Conservation (phyloP, 2,888 invertebrate genomes). For the Drosophila sordidula region DNA sequence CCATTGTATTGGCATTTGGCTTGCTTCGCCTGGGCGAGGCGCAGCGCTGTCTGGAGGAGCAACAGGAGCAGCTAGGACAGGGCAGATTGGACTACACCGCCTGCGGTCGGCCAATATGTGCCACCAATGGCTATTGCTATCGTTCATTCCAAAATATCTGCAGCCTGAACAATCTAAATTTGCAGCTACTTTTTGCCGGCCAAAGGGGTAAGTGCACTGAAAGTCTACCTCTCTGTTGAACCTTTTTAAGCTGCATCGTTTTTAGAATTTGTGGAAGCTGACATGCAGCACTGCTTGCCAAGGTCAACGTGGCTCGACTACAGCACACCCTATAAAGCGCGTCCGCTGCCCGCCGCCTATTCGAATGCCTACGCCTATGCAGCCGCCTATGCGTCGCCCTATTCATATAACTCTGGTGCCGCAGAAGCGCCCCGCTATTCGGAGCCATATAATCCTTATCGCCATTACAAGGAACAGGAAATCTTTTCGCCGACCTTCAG, state of each 20-base stretch:
- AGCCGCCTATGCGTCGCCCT: background rate
- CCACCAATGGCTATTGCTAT: conserved; percentile 41
- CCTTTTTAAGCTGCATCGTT: background rate
- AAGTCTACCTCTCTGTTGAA: background rate
- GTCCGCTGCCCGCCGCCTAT: background rate
- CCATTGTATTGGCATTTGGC: background rate
- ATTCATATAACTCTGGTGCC: background rate
- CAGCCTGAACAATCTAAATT: conserved; percentile 17
- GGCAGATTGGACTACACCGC: background rate
- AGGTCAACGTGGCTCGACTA: conserved; percentile 21
- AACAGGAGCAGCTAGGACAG: background rate
- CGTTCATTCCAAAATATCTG: conserved; percentile 35
- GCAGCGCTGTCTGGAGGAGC: conserved; percentile 33
- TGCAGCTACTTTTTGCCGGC: conserved; percentile 26
- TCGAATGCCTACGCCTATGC: background rate
- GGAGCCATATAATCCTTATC: conserved; percentile 8
- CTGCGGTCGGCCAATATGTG: conserved; percentile 41
- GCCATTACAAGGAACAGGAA: background rate
- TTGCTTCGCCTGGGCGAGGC: conserved; percentile 3
- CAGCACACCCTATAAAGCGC: conserved; percentile 13
- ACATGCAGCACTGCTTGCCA: conserved; percentile 30
- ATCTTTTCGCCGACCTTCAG: conserved; percentile 6
- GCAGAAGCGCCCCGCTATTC: background rate
- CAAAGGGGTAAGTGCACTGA: conserved; percentile 24
- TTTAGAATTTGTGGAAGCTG: conserved; percentile 26